Conservation (phyloP, 1,140 invertebrate genomes). For the Orussus abietinus region DNA sequence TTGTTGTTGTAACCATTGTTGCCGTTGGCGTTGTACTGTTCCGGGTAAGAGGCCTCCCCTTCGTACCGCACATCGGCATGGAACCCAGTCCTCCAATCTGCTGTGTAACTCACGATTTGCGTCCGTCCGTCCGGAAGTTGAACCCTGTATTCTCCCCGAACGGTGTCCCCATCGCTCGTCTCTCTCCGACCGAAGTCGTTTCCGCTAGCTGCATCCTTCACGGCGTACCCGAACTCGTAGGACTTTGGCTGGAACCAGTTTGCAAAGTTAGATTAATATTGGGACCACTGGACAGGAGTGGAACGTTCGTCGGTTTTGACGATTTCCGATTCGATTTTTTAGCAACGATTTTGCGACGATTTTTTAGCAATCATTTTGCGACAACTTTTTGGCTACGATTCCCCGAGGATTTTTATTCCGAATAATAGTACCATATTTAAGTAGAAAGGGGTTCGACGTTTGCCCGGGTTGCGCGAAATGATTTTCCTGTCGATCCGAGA, state of each 20-base stretch:
- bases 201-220: conserved; percentile 68
- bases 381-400: too few species aligned
- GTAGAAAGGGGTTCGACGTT: too few species aligned
- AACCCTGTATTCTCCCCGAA: conserved; percentile 69
- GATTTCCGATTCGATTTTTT: too few species aligned
- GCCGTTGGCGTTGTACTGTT: conserved; percentile 45
- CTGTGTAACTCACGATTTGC: conserved; percentile 71
- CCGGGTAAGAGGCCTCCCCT: conserved; percentile 65
- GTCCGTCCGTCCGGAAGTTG: conserved; percentile 70
- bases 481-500: too few species aligned
- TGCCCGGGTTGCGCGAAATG: too few species aligned
- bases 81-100: conserved; percentile 74
- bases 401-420: too few species aligned
- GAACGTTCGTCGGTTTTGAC: too few species aligned
- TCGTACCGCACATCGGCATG: conserved; percentile 77
- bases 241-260: conserved; percentile 65
- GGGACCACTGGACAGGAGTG: too few species aligned
- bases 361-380: too few species aligned
- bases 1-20: conserved; percentile 31
- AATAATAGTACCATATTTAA: too few species aligned
- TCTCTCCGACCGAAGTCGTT: conserved; percentile 70
- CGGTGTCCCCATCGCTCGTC: conserved; percentile 68
- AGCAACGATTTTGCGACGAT: too few species aligned
- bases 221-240: conserved; percentile 75
- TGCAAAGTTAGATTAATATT: too few species aligned